A percentile compares a stretch with the other conserved stretches of the same genome.
These are phyloP conservation scores for Chrysomallon squamiferum DNA, from an alignment of 1,140 invertebrate genomes.

Conservation along the genomic window DNA sequence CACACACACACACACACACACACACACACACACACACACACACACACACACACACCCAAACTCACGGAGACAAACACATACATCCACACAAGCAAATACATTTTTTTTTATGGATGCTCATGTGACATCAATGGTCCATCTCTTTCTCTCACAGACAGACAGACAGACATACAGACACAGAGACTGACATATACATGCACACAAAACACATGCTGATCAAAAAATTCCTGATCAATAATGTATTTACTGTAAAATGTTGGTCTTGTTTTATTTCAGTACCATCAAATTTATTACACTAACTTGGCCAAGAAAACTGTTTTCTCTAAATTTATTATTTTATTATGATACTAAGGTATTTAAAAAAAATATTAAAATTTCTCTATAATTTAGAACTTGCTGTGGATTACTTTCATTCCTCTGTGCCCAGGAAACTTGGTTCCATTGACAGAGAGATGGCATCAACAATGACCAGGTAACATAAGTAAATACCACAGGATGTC, in stretches of 20 bases:
- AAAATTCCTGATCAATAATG: too few species aligned
- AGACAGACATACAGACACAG: too few species aligned
- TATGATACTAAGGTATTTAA: not conserved
- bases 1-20: too few species aligned
- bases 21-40: too few species aligned
- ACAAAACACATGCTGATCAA: too few species aligned
- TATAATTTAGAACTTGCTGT: slow-evolving; percentile 77
- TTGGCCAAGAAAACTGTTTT: not conserved
- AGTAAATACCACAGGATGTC: too few species aligned
- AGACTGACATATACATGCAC: too few species aligned
- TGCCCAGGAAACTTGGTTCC: slow-evolving; percentile 76
- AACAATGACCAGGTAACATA: slow-evolving; percentile 70
- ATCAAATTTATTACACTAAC: not conserved
- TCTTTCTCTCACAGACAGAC: slow-evolving; percentile 78
- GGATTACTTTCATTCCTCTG: slow-evolving; percentile 78
- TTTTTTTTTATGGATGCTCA: slow-evolving; percentile 84
- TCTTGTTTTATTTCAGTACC: slow-evolving; percentile 3
- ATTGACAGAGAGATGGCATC: slow-evolving; percentile 82
- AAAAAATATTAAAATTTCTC: not conserved
- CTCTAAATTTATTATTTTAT: not conserved
- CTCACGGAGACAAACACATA: too few species aligned
- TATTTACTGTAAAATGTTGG: not conserved
- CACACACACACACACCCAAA: too few species aligned
- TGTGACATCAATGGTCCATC: slow-evolving; percentile 73
- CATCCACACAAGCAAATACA: too few species aligned